Evolutionary conservation across 2,113 vertebrate species (phyloP).

Genomic region (Notothenia coriiceps): DNA sequence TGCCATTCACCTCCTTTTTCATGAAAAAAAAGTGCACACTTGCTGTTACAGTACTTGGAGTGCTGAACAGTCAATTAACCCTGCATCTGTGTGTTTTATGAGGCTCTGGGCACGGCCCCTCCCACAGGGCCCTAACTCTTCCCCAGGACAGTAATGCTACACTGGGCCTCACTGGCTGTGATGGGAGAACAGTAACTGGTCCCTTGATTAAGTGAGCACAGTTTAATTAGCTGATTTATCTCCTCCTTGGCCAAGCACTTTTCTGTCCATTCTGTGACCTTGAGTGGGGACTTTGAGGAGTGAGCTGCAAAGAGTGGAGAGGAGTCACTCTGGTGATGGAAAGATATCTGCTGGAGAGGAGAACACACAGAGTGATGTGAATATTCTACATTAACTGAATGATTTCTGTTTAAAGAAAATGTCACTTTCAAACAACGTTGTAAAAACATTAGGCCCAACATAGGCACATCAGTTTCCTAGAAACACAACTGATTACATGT

Average conservation of each 20-base stretch:
- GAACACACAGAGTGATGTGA: neutral
- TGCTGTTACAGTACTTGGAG: conserved; percentile 92
- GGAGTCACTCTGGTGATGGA: neutral
- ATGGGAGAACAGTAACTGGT: conserved; percentile 83
- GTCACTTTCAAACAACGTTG: neutral
- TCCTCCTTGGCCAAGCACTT: conserved; percentile 87
- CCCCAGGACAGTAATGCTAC: conserved; percentile 87
- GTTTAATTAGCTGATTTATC: conserved; percentile 99
- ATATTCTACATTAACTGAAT: neutral
- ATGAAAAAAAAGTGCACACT: conserved; percentile 85
- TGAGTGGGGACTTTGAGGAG: conserved; percentile 90
- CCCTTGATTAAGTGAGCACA: conserved; percentile 93
- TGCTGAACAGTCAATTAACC: conserved; percentile 98
- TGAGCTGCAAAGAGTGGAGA: neutral
- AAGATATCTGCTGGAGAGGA: neutral
- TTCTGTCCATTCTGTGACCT: conserved; percentile 88
- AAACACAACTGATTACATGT: conserved; percentile 10
- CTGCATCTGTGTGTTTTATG: conserved; percentile 99
- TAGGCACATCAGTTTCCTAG: conserved; percentile 10
- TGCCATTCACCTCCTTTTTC: conserved; percentile 44
- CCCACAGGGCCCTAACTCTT: conserved; percentile 92
- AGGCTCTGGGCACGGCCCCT: conserved; percentile 86
- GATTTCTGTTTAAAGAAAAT: neutral
- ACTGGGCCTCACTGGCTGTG: conserved; percentile 85
- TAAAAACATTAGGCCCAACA: neutral